Conservation (phyloP, 2,888 invertebrate species). For the Leptarthrus brevirostris region DNA sequence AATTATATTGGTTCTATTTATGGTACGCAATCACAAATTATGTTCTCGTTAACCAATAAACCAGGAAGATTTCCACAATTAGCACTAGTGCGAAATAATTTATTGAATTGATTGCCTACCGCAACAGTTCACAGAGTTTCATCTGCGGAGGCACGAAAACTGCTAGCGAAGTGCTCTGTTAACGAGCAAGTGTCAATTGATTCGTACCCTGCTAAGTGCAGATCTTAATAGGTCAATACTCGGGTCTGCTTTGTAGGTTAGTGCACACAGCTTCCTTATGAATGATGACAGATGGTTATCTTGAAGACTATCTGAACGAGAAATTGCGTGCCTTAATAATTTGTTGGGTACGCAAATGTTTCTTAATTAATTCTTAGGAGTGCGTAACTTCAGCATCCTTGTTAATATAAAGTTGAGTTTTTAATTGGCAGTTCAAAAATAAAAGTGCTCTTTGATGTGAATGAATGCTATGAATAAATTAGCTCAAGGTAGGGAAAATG, state of each 20-base stretch:
- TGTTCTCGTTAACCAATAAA: not conserved
- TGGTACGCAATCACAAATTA: no score
- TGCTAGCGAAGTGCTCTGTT: constrained; percentile 7
- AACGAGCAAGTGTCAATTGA: constrained; percentile 21
- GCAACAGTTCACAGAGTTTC: constrained; percentile 18
- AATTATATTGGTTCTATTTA: no score
- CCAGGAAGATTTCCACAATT: constrained; percentile 17
- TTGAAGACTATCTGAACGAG: not conserved
- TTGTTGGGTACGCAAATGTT: not conserved
- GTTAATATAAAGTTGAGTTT: not conserved
- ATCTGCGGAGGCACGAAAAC: constrained; percentile 1
- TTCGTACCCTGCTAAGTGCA: no score
- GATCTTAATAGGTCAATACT: constrained; percentile 4
- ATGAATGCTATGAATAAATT: no score
- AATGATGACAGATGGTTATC: constrained; percentile 30
- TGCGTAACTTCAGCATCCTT: not conserved
- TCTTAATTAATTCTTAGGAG: not conserved
- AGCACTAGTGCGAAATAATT: constrained; percentile 22
- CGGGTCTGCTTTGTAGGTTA: constrained; percentile 6
- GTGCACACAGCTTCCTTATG: constrained; percentile 12
- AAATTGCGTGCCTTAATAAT: constrained; percentile 7
- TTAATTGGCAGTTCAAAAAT: constrained; percentile 14
- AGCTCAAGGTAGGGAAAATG: no score
- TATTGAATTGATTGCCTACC: constrained; percentile 27
- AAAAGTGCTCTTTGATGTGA: no score